Percentiles rank a stretch among this genome's conserved stretches.
Evolutionary conservation across 2,888 invertebrate species (phyloP).

Genomic region (Campoplex nolae): DNA sequence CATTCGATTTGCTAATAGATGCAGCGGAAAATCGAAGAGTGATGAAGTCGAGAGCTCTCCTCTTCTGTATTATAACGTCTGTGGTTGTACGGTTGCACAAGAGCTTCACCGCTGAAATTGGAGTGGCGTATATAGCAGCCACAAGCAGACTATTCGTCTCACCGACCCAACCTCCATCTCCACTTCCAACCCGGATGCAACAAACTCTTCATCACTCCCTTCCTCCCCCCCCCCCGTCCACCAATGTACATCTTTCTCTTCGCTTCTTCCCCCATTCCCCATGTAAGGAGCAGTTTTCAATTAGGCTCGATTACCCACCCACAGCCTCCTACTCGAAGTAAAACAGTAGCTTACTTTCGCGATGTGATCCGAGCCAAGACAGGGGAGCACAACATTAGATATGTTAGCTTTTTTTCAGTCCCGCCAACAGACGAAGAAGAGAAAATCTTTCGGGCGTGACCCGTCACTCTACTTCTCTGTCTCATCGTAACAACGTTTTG

Average conservation of each 20-base stretch:
- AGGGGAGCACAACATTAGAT: constrained; percentile 26
- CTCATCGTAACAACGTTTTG: constrained; percentile 27
- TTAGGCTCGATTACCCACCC: constrained; percentile 65
- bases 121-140: constrained; percentile 29
- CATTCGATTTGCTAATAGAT: constrained; percentile 50
- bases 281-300: constrained; percentile 60
- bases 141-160: constrained; percentile 49
- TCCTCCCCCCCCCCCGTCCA: constrained; percentile 1
- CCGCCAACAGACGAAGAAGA: background rate
- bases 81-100: constrained; percentile 37
- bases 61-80: constrained; percentile 11
- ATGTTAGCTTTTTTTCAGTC: constrained; percentile 44
- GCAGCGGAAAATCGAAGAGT: constrained; percentile 49
- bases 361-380: background rate
- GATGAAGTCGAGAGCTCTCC: constrained; percentile 54
- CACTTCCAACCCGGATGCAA: constrained; percentile 23
- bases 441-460: constrained; percentile 62
- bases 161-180: constrained; percentile 33
- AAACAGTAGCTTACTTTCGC: constrained; percentile 52
- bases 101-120: constrained; percentile 48
- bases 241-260: constrained; percentile 32
- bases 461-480: constrained; percentile 47
- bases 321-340: constrained; percentile 36
- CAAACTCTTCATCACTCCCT: constrained; percentile 20
- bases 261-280: background rate